Evolutionary conservation across 2,888 invertebrate species (phyloP).

Genomic region (Cephus runcator): DNA sequence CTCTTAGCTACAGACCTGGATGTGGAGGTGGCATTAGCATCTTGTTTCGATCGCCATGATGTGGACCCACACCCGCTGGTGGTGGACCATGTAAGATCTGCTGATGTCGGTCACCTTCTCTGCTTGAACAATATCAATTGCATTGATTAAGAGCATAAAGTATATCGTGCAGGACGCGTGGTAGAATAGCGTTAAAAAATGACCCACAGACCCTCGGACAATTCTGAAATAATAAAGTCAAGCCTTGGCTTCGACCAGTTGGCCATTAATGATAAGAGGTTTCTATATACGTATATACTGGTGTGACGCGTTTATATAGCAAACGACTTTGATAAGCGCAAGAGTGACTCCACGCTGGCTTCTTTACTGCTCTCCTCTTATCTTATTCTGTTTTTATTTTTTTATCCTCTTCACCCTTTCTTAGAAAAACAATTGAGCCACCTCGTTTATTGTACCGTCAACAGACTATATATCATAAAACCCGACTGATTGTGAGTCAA

Average conservation of each 20-base stretch:
- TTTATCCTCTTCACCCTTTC: neutral
- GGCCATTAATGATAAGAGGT: neutral
- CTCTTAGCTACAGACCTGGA: conserved; percentile 65
- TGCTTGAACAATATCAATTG: conserved; percentile 63
- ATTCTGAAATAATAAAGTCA: conserved; percentile 45
- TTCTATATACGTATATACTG: neutral
- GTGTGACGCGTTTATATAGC: neutral
- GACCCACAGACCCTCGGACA: conserved; percentile 38
- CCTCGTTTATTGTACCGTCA: neutral
- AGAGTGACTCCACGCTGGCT: neutral
- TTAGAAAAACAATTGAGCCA: neutral
- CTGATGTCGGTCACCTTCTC: conserved; percentile 61
- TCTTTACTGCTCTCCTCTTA: neutral
- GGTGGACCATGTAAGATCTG: conserved; percentile 56
- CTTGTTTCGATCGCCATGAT: conserved; percentile 62
- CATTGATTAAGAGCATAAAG: conserved; percentile 46
- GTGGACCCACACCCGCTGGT: conserved; percentile 51
- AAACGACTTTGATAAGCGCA: neutral
- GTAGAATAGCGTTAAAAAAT: neutral
- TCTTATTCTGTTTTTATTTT: neutral
- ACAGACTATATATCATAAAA: neutral
- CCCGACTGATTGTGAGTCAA: neutral
- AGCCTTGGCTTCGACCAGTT: neutral
- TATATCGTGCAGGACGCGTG: neutral
- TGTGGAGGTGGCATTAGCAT: conserved; percentile 63